Base-by-base conservation (phyloP, 2,888 invertebrate genomes). In the Drosophila niveifrons region DNA sequence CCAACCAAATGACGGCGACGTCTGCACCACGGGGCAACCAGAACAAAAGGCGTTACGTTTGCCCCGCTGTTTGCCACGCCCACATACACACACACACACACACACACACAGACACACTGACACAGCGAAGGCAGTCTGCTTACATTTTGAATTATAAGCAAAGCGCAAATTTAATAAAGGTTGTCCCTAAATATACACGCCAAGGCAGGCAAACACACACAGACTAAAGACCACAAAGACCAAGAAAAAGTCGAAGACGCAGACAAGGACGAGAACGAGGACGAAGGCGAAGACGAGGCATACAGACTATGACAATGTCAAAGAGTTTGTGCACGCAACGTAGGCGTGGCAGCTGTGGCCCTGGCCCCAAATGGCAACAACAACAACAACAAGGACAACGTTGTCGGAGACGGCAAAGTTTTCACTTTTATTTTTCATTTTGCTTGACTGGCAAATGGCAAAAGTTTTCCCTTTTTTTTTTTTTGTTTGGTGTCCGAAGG, bases 281-380 rank as follows among this genome's bases (percentile, higher is more conserved):
- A 18, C 34, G 18, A 39, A 29, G 36, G 11, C 67, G 50, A 68
- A 58, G 62, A 78, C 66, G 66, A 64, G 46, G 61, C 65, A 58
- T 53, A 61, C 58, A 59, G 87, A 80, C 84, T 83, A 83, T 83
- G 88, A 84, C 85, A 89, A 84, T 89, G 88, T 89, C 88, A 85
- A 85, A 85, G 84, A 87, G 84, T 89, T 84, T 89, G 84, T 81
- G 79, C 84, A 85, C 88, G 88, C 89, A 89, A 85, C 64, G 81
- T 80, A 66, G 84, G 89, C 85, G 82, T 84, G 76, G 76, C 79
- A 66, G 61, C 70, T 75, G 57, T 67, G 78, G 59, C 75, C 78
- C 39, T 75, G 78, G 75, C 67, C 56, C 53, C 39, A 41, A 41
- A 41, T 41, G 39, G 13, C 39, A 41, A 4, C 15, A 41, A 41